A percentile compares a stretch with the other conserved stretches of the same genome.
These are phyloP conservation scores for Semotilus atromaculatus DNA, from an alignment of 2,797 vertebrate genomes.

Conservation along the genomic window DNA sequence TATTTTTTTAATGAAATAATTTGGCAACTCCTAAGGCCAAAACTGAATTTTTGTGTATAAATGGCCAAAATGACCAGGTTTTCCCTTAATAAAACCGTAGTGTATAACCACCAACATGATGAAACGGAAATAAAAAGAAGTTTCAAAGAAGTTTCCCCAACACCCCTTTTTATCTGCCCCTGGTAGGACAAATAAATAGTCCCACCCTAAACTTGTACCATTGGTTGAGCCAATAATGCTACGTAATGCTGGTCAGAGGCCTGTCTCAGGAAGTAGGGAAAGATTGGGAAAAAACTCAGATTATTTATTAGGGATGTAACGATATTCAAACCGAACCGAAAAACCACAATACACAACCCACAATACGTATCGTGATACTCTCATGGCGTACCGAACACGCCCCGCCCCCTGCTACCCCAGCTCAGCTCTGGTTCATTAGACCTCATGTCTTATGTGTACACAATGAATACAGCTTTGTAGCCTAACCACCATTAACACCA, in stretches of 20 bases:
- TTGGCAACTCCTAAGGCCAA: slow-evolving; percentile 16
- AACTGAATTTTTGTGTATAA: neutral
- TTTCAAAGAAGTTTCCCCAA: neutral
- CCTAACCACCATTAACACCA: too few species aligned
- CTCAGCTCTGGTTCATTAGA: too few species aligned
- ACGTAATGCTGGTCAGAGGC: neutral
- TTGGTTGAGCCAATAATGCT: neutral
- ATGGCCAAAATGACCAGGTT: neutral
- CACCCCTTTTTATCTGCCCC: neutral
- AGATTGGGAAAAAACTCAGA: too few species aligned
- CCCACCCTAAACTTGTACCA: neutral
- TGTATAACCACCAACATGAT: neutral
- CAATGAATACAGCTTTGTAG: too few species aligned
- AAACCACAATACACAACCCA: too few species aligned
- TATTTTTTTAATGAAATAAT: neutral
- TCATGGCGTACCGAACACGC: too few species aligned
- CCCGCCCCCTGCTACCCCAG: too few species aligned
- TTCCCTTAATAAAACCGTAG: neutral
- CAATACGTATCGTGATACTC: too few species aligned
- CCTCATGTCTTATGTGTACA: too few species aligned
- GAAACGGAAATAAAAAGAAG: neutral
- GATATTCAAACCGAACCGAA: too few species aligned
- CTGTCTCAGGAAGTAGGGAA: neutral
- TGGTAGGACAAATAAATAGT: neutral
- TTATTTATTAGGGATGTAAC: too few species aligned